These are phyloP conservation scores for Hylaea fasciaria DNA, from an alignment of 2,888 invertebrate species.

Conservation along the genomic window DNA sequence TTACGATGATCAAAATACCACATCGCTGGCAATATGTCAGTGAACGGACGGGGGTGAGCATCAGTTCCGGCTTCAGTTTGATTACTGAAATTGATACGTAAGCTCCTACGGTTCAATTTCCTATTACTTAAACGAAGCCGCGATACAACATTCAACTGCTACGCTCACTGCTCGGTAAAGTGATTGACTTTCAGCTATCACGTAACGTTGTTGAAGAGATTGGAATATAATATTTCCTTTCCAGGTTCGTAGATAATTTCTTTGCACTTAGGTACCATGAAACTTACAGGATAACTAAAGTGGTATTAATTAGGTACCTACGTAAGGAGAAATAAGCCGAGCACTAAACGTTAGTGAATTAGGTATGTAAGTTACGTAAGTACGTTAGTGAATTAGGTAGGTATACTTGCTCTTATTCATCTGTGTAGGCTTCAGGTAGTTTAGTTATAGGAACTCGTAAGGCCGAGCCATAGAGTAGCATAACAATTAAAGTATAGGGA, in stretches of 20 bases:
- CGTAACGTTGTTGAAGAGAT: not conserved
- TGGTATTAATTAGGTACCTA: no score
- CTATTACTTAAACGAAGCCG: conserved; percentile 30
- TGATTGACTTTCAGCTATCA: conserved; percentile 13
- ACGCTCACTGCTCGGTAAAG: conserved; percentile 16
- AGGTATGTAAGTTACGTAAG: no score
- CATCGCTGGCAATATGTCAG: conserved; percentile 21
- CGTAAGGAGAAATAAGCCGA: no score
- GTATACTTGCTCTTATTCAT: no score
- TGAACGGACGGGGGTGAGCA: conserved; percentile 33
- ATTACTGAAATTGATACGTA: conserved; percentile 61
- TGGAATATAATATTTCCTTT: not conserved
- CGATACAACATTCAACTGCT: conserved; percentile 20
- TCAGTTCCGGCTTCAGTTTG: conserved; percentile 51
- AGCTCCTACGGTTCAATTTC: conserved; percentile 62
- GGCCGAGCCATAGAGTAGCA: conserved; percentile 23
- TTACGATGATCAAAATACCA: conserved; percentile 24
- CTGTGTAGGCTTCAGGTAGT: not conserved
- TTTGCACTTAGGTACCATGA: no score
- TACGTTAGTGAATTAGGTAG: no score
- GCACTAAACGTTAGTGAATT: no score
- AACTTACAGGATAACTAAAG: no score
- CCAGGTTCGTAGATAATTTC: not conserved
- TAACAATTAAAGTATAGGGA: no score
- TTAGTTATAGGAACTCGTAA: conserved; percentile 9